These are phyloP conservation scores for Spodoptera littoralis DNA, from an alignment of 2,888 invertebrate species.

Conservation along the genomic window DNA sequence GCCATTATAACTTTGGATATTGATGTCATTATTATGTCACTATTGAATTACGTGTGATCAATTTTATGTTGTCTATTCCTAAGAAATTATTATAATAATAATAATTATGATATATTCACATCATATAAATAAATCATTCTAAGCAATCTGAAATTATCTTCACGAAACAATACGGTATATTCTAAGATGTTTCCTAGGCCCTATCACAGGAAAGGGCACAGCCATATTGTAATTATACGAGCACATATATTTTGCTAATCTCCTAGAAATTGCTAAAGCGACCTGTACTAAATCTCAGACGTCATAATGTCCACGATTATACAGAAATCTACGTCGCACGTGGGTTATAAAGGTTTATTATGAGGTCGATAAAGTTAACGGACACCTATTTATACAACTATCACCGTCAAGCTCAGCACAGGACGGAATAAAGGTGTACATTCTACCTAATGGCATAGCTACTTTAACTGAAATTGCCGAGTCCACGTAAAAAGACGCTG, in stretches of 20 bases:
- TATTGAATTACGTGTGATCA: too few species aligned
- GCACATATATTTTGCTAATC: constrained; percentile 50
- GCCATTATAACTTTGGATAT: too few species aligned
- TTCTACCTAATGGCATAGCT: constrained; percentile 44
- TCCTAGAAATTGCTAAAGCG: constrained; percentile 45
- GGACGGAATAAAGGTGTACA: constrained; percentile 44
- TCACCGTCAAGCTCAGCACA: constrained; percentile 41
- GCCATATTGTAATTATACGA: constrained; percentile 49
- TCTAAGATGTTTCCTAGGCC: constrained; percentile 14
- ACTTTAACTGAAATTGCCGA: constrained; percentile 45
- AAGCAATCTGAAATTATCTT: constrained; percentile 28
- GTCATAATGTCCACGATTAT: constrained; percentile 51
- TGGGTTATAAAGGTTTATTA: constrained; percentile 55
- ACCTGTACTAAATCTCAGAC: constrained; percentile 48
- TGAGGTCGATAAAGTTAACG: constrained; percentile 54
- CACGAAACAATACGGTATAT: constrained; percentile 17
- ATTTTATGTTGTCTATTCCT: too few species aligned
- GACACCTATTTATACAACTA: constrained; percentile 53
- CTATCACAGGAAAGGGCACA: constrained; percentile 34
- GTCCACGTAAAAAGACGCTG: constrained; percentile 15
- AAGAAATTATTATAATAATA: too few species aligned
- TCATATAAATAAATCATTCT: constrained; percentile 1
- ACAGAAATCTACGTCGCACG: constrained; percentile 52
- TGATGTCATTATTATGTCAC: too few species aligned
- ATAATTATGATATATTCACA: too few species aligned